Percentiles rank a stretch among this genome's conserved stretches.
phyloP scores from a whole-genome alignment of 2,888 invertebrate genomes.

The Chydorus sphaericus region DNA sequence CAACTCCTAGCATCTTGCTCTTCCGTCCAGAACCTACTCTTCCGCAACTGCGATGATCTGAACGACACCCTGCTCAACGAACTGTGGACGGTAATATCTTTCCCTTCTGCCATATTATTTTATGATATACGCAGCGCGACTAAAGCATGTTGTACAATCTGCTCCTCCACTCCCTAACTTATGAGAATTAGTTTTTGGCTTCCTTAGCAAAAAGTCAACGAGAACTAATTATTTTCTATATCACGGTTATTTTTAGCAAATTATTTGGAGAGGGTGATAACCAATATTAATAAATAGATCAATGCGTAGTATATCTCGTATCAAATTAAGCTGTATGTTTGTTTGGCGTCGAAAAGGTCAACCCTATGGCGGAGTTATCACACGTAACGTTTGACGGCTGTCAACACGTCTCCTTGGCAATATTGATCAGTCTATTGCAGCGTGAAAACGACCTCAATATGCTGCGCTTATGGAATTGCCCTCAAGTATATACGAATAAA shows the following conservation, averaged over 20 bases:
- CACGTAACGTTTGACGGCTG: conserved; percentile 26
- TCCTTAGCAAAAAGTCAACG: too few relatives aligned
- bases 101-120: not conserved
- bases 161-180: too few relatives aligned
- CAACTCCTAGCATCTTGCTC: conserved; percentile 23
- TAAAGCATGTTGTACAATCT: too few relatives aligned
- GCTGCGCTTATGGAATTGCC: conserved; percentile 26
- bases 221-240: too few relatives aligned
- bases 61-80: conserved; percentile 22
- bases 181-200: too few relatives aligned
- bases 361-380: conserved; percentile 24
- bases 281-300: too few relatives aligned
- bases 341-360: too few relatives aligned
- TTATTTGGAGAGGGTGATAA: too few relatives aligned
- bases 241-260: too few relatives aligned
- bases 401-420: conserved; percentile 20
- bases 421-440: conserved; percentile 23
- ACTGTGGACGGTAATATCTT: conserved; percentile 23
- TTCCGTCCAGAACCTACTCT: conserved; percentile 24
- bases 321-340: too few relatives aligned
- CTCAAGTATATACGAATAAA: conserved; percentile 11
- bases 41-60: conserved; percentile 24
- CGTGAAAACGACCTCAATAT: conserved; percentile 24
- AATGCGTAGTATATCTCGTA: too few relatives aligned
- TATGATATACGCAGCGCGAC: too few relatives aligned